Conservation (phyloP, 2,113 vertebrate species). For the Gobio gobio region DNA sequence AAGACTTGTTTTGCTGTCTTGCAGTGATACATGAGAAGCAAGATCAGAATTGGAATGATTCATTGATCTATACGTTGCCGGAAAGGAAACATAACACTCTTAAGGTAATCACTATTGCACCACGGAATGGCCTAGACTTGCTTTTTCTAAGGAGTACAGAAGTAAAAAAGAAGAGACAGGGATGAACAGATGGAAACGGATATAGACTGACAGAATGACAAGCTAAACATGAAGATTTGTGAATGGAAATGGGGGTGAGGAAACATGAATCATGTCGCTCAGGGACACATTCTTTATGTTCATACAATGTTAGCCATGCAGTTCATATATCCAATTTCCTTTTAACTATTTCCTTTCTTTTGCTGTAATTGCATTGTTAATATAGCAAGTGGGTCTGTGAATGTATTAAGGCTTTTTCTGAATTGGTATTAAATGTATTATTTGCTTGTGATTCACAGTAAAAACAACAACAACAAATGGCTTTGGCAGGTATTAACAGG, state of each 20-base stretch:
- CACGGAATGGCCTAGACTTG: conserved; percentile 39
- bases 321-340: neutral
- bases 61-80: conserved; percentile 47
- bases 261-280: neutral
- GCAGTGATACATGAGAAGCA: conserved; percentile 25
- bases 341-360: neutral
- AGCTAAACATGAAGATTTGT: neutral
- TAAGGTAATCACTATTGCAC: conserved; percentile 49
- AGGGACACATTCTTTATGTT: conserved; percentile 19
- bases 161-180: conserved; percentile 5
- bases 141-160: conserved; percentile 43
- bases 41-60: conserved; percentile 47
- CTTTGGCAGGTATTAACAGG: no score
- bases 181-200: conserved; percentile 13
- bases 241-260: neutral
- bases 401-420: neutral
- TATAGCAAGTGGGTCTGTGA: neutral
- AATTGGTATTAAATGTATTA: neutral
- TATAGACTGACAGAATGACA: conserved; percentile 42
- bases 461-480: no score
- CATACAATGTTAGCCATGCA: neutral
- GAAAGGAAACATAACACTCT: conserved; percentile 55
- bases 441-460: neutral
- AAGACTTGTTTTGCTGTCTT: conserved; percentile 44
- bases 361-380: neutral